phyloP scores from a whole-genome alignment of 2,113 vertebrate genomes.

The Amia ocellicauda region DNA sequence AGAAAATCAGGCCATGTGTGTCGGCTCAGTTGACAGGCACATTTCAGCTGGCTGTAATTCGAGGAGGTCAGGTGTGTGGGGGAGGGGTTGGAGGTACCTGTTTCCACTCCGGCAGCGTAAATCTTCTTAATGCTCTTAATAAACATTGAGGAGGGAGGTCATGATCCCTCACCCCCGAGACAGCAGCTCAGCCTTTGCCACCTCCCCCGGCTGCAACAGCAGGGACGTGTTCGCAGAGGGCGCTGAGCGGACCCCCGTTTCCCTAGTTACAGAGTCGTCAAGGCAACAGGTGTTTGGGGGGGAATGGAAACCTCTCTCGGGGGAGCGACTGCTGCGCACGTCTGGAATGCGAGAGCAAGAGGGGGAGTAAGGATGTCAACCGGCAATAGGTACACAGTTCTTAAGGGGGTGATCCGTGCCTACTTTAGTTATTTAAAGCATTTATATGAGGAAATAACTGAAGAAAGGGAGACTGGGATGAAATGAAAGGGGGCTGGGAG shows the following conservation, averaged over 20 bases:
- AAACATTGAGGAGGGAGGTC: neutral
- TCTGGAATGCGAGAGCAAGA: conserved; percentile 34
- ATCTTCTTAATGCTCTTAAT: neutral
- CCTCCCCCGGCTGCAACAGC: neutral
- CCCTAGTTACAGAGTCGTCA: conserved; percentile 39
- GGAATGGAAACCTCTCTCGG: conserved; percentile 28
- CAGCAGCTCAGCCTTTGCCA: neutral
- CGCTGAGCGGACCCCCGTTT: conserved; percentile 25
- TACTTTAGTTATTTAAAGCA: conserved; percentile 23
- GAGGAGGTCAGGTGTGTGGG: conserved; percentile 1
- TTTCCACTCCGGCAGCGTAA: neutral
- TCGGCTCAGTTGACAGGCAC: neutral
- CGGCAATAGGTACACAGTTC: conserved; percentile 19
- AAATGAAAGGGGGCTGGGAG: too few species aligned
- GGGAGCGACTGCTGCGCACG: neutral
- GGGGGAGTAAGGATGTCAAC: conserved; percentile 20
- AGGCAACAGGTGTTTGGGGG: conserved; percentile 43
- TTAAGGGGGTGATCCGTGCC: conserved; percentile 23
- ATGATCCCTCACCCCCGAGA: conserved; percentile 1
- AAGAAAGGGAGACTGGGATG: neutral
- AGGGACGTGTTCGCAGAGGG: neutral
- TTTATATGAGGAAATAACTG: conserved; percentile 10
- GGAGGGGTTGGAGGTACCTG: neutral
- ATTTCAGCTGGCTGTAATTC: neutral
- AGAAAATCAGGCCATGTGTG: neutral